Evolutionary conservation across 2,113 vertebrate species (phyloP), one percentile per base, ranked within the genome.

Genomic region (Bucco capensis): DNA sequence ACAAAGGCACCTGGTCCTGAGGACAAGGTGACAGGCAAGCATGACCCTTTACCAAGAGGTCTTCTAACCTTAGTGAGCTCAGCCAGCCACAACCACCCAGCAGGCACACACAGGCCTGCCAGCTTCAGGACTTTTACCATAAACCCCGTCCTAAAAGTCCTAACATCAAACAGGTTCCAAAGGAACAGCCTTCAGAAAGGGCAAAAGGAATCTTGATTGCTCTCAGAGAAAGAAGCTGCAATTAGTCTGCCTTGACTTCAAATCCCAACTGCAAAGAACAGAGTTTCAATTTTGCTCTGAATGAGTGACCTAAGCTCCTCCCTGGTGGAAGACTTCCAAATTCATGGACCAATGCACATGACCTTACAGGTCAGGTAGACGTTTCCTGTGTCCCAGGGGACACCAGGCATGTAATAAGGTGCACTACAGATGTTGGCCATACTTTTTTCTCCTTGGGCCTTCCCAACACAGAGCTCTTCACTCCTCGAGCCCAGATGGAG

Each of bases 51-150:
- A 30, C 21, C 42, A 35, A 42, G 79, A n/a, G 28, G 8, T 67
- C 8, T 62, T 10, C 46, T 37, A 74, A 2, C 4, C 12, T 10
- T 25, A 5, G 33, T 0, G 7, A 62, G 42, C 85, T 50, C 76
- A 11, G 50, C 24, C 40, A 78, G 56, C 31, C 28, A 8, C 24
- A 44, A 4, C 12, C 64, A 46, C 0, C 42, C 72, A 31, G 19
- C 19, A 42, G 16, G 13, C 24, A 54, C 47, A 38, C 35, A 15
- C 47, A 11, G 19, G 12, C 21, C 75, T 51, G 31, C 64, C 50
- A 42, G 49, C 9, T 58, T 3, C 73, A 83, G 65, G 24, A 8
- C 1, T 11, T 75, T 50, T 17, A 17, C 0, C 5, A 11, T 0
- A 14, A 28, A 6, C n/a, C 46, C 44, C 35, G 19, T 28, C 75